Evolutionary conservation across 2,888 invertebrate species (phyloP).

Genomic region (Andrena marginata): DNA sequence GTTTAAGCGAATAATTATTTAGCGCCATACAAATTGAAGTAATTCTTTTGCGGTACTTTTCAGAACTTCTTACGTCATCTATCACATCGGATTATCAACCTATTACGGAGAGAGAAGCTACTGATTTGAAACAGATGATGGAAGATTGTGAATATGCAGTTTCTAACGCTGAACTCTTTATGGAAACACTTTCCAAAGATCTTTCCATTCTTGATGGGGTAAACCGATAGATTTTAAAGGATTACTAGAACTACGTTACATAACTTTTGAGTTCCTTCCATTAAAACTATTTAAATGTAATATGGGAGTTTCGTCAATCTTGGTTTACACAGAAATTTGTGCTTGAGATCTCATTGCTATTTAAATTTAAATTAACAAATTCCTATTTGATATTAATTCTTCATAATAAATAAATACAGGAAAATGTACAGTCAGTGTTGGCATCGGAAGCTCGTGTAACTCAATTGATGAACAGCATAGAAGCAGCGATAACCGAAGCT

Average conservation of each 20-base stretch:
- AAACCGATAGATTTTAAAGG: conserved; percentile 47
- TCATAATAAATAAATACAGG: conserved; percentile 84
- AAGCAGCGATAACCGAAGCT: conserved; percentile 91
- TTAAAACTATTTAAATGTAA: background rate
- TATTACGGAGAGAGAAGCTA: conserved; percentile 93
- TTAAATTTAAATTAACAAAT: background rate
- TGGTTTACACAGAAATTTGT: no score
- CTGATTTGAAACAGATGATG: conserved; percentile 93
- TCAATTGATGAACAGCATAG: conserved; percentile 93
- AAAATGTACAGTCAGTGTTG: conserved; percentile 96
- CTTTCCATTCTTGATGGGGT: conserved; percentile 94
- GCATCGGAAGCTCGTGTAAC: conserved; percentile 93
- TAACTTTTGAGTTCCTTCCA: background rate
- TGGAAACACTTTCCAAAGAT: conserved; percentile 93
- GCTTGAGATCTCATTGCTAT: no score
- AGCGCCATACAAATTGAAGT: background rate
- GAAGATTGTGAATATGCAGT: conserved; percentile 95
- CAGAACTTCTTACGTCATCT: conserved; percentile 79
- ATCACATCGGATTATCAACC: conserved; percentile 90
- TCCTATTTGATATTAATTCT: conserved; percentile 24
- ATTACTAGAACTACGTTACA: background rate
- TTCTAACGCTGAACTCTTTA: conserved; percentile 92
- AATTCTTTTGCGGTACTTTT: conserved; percentile 33
- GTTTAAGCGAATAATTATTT: background rate
- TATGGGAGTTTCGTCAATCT: no score